These are phyloP conservation scores for Aurelia aurita complex sp. Pacific DNA, from an alignment of 30 jellyfish, hydroid and myxozoan genomes.

Conservation along the genomic window DNA sequence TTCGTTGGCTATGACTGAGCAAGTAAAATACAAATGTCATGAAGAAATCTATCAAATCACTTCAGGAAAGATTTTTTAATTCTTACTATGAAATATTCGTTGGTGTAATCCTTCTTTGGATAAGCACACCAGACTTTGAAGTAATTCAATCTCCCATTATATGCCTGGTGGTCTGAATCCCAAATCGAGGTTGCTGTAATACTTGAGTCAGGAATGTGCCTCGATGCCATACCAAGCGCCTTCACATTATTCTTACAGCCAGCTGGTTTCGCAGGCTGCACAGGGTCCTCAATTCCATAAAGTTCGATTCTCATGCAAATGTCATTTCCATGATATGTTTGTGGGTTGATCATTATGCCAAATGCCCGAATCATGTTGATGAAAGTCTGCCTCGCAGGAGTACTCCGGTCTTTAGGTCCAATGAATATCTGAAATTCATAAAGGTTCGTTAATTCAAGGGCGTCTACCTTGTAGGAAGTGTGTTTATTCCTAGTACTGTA, in stretches of 20 bases:
- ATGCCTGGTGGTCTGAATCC: slow-evolving; percentile 48
- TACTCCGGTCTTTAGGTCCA: slow-evolving; percentile 52
- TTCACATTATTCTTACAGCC: slow-evolving; percentile 20
- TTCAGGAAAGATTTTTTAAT: not conserved
- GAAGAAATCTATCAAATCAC: not conserved
- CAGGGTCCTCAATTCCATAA: slow-evolving; percentile 40
- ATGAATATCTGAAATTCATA: slow-evolving; percentile 33
- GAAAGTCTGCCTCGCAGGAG: slow-evolving; percentile 31
- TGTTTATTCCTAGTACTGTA: too few species aligned
- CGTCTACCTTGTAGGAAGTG: too few species aligned
- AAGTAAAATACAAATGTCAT: too few species aligned
- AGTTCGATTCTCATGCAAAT: slow-evolving; percentile 64
- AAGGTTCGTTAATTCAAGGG: too few species aligned
- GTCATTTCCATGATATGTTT: slow-evolving; percentile 59
- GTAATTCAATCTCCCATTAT: slow-evolving; percentile 33
- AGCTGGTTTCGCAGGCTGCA: slow-evolving; percentile 37
- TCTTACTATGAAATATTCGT: slow-evolving; percentile 38
- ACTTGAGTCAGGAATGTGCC: slow-evolving; percentile 24
- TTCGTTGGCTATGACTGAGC: too few species aligned
- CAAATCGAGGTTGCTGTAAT: slow-evolving; percentile 60
- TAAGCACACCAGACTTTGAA: slow-evolving; percentile 51
- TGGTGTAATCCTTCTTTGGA: not conserved
- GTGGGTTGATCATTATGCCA: slow-evolving; percentile 46
- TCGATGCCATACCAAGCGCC: slow-evolving; percentile 63
- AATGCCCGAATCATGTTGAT: slow-evolving; percentile 9